These are phyloP conservation scores for Caenorhabditis briggsae DNA, from an alignment of 1,140 invertebrate species.

Conservation along the genomic window DNA sequence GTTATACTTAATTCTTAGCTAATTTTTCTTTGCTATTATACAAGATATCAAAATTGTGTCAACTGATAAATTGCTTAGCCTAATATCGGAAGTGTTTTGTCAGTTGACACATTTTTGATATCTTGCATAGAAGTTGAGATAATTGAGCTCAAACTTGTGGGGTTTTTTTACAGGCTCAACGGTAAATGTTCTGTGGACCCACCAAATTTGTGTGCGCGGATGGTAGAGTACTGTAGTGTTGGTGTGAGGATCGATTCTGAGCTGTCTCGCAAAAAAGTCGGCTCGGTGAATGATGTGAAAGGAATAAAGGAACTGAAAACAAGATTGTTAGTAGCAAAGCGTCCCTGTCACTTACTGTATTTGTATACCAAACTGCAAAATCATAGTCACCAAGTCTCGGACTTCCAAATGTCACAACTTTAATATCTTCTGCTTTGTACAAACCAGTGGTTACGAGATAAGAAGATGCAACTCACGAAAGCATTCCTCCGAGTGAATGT, in stretches of 20 bases:
- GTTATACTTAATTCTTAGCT: too few species aligned
- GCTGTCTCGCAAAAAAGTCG: neutral
- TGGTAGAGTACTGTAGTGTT: conserved; percentile 43
- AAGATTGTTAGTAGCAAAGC: neutral
- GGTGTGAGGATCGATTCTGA: conserved; percentile 30
- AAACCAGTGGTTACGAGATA: conserved; percentile 11
- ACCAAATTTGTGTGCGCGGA: conserved; percentile 54
- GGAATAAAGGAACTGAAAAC: conserved; percentile 42
- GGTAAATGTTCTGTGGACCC: neutral
- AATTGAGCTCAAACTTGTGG: too few species aligned
- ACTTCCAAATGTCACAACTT: conserved; percentile 1
- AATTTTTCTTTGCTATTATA: too few species aligned
- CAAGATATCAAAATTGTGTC: too few species aligned
- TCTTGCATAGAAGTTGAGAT: too few species aligned
- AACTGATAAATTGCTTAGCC: too few species aligned
- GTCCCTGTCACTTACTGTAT: neutral
- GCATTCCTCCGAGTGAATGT: conserved; percentile 54
- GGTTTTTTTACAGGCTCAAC: too few species aligned
- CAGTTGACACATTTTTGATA: too few species aligned
- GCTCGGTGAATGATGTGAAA: conserved; percentile 33
- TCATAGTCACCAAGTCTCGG: conserved; percentile 51
- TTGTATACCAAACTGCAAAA: conserved; percentile 46
- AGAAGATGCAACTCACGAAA: conserved; percentile 38
- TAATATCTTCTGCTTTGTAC: conserved; percentile 34
- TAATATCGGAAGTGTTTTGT: too few species aligned